Base-by-base conservation (phyloP, 2,797 vertebrate species). In the Macroramphosus scolopax region DNA sequence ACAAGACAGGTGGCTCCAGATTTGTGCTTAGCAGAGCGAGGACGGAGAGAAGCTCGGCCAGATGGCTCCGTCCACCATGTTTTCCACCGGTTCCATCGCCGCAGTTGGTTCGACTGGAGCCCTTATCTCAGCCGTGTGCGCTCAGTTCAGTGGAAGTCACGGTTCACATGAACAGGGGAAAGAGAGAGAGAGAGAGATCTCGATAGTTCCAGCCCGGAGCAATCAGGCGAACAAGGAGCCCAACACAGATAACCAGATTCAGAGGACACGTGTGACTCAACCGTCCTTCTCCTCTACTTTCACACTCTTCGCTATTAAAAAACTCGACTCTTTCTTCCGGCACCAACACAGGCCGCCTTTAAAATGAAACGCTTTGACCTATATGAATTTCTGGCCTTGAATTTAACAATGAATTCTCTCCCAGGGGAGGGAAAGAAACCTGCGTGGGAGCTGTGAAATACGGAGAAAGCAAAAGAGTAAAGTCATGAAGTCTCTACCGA, bases 1-100 rank as follows among this genome's bases (percentile, higher is more conserved):
- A 76, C 74, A 47, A 68, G 70, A 73, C 77, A 81, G 78, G 78
- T 80, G 80, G 53, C 66, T 73, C 16, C 40, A 63, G 82, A 72
- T 83, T 40, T 50, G 68, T 82, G 84, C 57, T 68, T 82, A 81
- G 77, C 75, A 60, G 81, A 86, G 85, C 83, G 73, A 58, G 59
- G 73, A 68, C 26, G 18, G 51, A 66, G 51, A 59, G 42, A 67
- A 74, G 68, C 9, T 73, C 32, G 64, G 69, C 81, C 81, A 87
- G 83, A 89, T 87, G 87, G 86, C 74, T 72, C 55, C 14, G 63
- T 85, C 81, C 79, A 63, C 75, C 79, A 78, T 67, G 56, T 75
- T 83, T 68, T 32, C 63, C 75, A 12, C 66, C 26, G 78, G 57
- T 78, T 82, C 51, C 62, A 45, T 51, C 60, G 56, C 72, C 38